Evolutionary conservation across 64 coral and sea anemone species (phyloP).

Genomic region (Porites australiensis): DNA sequence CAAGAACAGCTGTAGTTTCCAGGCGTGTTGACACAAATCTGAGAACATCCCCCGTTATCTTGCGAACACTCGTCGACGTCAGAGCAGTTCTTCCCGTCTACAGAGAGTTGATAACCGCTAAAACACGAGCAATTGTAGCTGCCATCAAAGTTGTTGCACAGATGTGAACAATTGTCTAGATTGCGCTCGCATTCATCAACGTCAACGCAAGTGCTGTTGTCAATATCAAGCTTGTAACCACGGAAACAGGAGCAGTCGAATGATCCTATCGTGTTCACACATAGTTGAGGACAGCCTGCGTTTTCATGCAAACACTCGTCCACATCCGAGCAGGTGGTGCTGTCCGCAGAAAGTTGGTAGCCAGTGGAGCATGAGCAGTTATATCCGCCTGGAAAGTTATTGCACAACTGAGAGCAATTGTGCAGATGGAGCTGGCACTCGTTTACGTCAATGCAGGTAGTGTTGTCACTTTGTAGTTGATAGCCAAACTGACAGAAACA

Average conservation of each 20-base stretch:
- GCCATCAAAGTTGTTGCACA: slow-evolving; percentile 65
- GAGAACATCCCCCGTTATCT: slow-evolving; percentile 29
- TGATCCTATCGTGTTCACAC: slow-evolving; percentile 63
- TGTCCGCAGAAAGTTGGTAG: slow-evolving; percentile 51
- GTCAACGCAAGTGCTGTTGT: slow-evolving; percentile 66
- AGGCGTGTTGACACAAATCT: slow-evolving; percentile 65
- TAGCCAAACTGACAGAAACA: slow-evolving; percentile 70
- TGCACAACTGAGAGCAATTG: slow-evolving; percentile 64
- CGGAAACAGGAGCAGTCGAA: slow-evolving; percentile 68
- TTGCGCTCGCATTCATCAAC: slow-evolving; percentile 70
- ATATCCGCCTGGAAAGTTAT: slow-evolving; percentile 62
- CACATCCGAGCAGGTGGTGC: slow-evolving; percentile 66
- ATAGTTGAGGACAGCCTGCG: slow-evolving; percentile 53
- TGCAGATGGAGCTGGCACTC: slow-evolving; percentile 57
- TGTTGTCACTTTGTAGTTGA: slow-evolving; percentile 23
- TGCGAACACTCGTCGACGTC: slow-evolving; percentile 79
- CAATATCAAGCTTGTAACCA: slow-evolving; percentile 30
- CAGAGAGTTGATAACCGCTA: slow-evolving; percentile 48
- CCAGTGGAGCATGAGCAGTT: slow-evolving; percentile 65
- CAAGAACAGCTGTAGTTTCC: slow-evolving; percentile 74
- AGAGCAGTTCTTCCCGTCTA: slow-evolving; percentile 62
- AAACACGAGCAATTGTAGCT: slow-evolving; percentile 68
- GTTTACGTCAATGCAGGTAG: slow-evolving; percentile 74
- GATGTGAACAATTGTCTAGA: slow-evolving; percentile 44
- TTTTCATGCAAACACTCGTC: slow-evolving; percentile 68